A percentile compares a stretch with the other conserved stretches of the same genome.
phyloP scores from a whole-genome alignment of 1,140 invertebrate genomes.

The Diorhabda carinulata region DNA sequence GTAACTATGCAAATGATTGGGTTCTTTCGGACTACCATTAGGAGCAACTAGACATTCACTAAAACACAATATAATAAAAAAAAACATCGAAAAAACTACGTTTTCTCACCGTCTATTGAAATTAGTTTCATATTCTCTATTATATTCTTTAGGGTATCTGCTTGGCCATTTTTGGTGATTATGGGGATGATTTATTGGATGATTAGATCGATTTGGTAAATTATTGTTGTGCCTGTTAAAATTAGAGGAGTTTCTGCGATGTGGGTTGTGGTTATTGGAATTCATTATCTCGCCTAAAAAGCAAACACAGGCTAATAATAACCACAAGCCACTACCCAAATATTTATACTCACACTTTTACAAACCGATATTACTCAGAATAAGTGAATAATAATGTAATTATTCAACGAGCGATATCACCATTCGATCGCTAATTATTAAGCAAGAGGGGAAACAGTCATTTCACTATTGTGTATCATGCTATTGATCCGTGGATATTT shows the following conservation, averaged over 20 bases:
- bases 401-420: constrained; percentile 6
- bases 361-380: not conserved
- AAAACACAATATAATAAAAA: constrained; percentile 17
- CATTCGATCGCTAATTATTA: constrained; percentile 16
- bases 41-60: constrained; percentile 45
- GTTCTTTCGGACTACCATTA: constrained; percentile 43
- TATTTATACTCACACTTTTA: not conserved
- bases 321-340: constrained; percentile 1
- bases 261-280: constrained; percentile 46
- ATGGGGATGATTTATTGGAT: constrained; percentile 28
- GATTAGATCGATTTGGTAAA: constrained; percentile 39
- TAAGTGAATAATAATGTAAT: not conserved
- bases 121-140: constrained; percentile 44
- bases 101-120: constrained; percentile 45
- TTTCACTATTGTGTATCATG: constrained; percentile 19
- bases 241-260: constrained; percentile 44
- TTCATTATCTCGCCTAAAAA: constrained; percentile 36
- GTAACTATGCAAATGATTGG: constrained; percentile 43
- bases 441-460: constrained; percentile 18
- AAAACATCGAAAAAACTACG: constrained; percentile 16
- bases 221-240: constrained; percentile 45
- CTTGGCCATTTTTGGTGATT: constrained; percentile 45
- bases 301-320: not conserved
- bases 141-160: constrained; percentile 45
- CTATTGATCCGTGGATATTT: constrained; percentile 13